Base-by-base conservation (phyloP, 2,888 invertebrate genomes). In the Aradus depressus region DNA sequence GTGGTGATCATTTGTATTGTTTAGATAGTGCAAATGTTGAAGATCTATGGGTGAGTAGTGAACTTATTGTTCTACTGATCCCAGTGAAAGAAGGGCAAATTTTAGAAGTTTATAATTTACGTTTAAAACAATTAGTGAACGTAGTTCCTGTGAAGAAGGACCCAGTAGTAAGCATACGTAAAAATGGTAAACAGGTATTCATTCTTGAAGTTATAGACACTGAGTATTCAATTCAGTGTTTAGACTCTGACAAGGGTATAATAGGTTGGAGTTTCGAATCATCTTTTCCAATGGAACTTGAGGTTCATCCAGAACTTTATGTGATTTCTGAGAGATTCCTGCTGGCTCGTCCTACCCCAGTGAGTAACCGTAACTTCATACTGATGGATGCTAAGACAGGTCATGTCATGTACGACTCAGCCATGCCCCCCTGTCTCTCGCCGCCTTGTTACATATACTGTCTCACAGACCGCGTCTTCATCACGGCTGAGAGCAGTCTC, bases 401-500 rank as follows among this genome's bases (percentile, higher is more conserved):
- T 2, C 18, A 14, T 26, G 37, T 37, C 5, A 19, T 47, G 14
- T 47, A 47, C 21, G 35, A 47, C 21, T 35, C 35, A 18, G 23
- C 28, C 8, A 47, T 47, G 47, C 47, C 47, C 2, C 47, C 47
- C 12, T 47, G 37, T 12, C 26, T 47, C 6, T 21, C n/a, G 12
- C 47, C 47, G n/a, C 47, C 47, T 16, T 47, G 37, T n/a, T 47
- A 47, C 28, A 47, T 47, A 14, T 47, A 47, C 38, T 23, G 38
- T 22, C 4, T 47, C 18, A 38, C 47, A 31, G 47, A 47, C 21
- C 37, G 38, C 6, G n/a, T 47, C 22, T 38, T 47, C 16, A 38
- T 47, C 10, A 47, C 47, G 14, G 47, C 47, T 37, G 47, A 47
- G 21, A 47, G 47, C 16, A 23, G 26, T 38, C 21, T 2, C 8